Evolutionary conservation across 92 coral and sea anemone genomes (phyloP).

Genomic region (Epizoanthus stellaris): DNA sequence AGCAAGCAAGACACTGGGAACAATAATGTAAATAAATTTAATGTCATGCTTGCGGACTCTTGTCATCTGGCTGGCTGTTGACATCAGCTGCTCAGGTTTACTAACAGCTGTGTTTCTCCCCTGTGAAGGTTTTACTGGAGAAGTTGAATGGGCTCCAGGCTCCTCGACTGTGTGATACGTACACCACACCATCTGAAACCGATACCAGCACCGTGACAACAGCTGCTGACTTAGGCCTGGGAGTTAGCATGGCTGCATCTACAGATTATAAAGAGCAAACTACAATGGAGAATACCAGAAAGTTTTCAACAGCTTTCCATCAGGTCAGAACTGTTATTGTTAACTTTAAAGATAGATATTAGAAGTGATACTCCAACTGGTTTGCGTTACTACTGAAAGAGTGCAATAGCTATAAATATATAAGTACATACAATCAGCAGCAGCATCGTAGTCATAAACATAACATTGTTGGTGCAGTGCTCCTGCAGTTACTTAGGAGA

Average conservation of each 20-base stretch:
- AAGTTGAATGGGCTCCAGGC: slow-evolving; percentile 80
- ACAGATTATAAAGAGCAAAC: slow-evolving; percentile 55
- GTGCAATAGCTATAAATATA: no score
- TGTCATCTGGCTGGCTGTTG: background rate
- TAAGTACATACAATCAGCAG: no score
- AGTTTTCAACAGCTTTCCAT: slow-evolving; percentile 83
- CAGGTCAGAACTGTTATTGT: slow-evolving; percentile 58
- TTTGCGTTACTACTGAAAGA: no score
- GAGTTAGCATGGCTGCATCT: slow-evolving; percentile 50
- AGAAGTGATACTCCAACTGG: no score
- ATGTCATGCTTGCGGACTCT: no score
- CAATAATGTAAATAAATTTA: no score
- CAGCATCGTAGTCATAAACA: no score
- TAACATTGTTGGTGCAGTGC: no score
- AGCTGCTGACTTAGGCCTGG: slow-evolving; percentile 68
- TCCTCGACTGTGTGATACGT: slow-evolving; percentile 58
- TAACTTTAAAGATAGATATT: background rate
- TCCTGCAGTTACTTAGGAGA: no score
- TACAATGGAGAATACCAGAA: slow-evolving; percentile 55
- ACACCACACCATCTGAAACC: slow-evolving; percentile 58
- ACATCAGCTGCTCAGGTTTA: background rate
- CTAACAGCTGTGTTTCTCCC: background rate
- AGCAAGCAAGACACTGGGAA: no score
- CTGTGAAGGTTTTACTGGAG: slow-evolving; percentile 83
- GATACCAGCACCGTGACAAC: slow-evolving; percentile 50